A percentile compares a stretch with the other conserved stretches of the same genome.
These are phyloP conservation scores for Oscheius sp. DNA, from an alignment of 2,888 invertebrate genomes.

Conservation along the genomic window DNA sequence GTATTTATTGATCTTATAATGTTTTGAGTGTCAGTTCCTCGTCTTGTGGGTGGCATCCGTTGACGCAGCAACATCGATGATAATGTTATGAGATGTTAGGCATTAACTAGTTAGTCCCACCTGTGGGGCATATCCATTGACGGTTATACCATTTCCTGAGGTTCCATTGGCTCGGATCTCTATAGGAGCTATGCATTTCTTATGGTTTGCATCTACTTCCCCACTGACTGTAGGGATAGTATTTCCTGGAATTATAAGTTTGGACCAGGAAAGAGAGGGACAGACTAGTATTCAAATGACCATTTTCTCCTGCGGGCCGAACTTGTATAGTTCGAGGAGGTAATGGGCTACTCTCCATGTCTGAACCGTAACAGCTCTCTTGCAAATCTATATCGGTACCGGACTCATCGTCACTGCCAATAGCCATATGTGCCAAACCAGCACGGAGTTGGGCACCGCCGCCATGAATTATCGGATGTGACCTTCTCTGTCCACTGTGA, in stretches of 20 bases:
- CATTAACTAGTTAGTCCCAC: background rate
- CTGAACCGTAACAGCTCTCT: background rate
- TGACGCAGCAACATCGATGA: background rate
- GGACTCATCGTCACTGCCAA: constrained; percentile 44
- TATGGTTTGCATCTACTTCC: constrained; percentile 6
- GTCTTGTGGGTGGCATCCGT: constrained; percentile 19
- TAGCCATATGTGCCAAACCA: constrained; percentile 55
- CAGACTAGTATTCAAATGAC: constrained; percentile 15
- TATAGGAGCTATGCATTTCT: constrained; percentile 19
- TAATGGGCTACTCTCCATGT: constrained; percentile 19
- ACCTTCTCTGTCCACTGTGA: constrained; percentile 37
- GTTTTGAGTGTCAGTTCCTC: background rate
- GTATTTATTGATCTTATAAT: background rate
- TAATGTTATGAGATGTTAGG: background rate
- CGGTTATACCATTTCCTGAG: constrained; percentile 2
- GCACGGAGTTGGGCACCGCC: constrained; percentile 48
- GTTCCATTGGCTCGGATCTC: constrained; percentile 15
- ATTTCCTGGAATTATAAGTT: background rate
- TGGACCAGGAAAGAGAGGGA: background rate
- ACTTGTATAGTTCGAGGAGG: constrained; percentile 8
- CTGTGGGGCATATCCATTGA: background rate
- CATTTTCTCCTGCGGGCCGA: constrained; percentile 29
- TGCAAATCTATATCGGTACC: background rate
- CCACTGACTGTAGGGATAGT: constrained; percentile 17
- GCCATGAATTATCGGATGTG: constrained; percentile 53